phyloP scores from a whole-genome alignment of 1,140 invertebrate species.

The Brachionus paranguensis region DNA sequence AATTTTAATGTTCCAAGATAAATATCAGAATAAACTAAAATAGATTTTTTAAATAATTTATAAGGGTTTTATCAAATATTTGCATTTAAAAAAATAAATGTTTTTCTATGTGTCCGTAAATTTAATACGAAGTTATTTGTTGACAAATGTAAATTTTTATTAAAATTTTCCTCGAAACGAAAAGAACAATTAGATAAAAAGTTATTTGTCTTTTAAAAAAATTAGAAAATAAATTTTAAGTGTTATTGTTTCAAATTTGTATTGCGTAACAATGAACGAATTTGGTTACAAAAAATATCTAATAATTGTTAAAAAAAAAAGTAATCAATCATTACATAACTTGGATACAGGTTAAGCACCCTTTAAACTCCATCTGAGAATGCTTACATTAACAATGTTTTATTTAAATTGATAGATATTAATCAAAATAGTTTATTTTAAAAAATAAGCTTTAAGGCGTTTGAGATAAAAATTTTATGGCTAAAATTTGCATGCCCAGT shows the following conservation, averaged over 20 bases:
- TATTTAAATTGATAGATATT: background rate
- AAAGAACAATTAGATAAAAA: conserved; percentile 1
- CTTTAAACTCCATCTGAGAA: background rate
- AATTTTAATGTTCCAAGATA: background rate
- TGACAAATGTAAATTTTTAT: background rate
- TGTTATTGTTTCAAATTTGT: background rate
- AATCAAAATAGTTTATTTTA: background rate
- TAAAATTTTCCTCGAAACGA: background rate
- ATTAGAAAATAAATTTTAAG: background rate
- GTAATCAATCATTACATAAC: conserved; percentile 21
- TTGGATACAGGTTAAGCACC: conserved; percentile 7
- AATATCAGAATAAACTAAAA: background rate
- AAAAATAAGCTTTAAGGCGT: background rate
- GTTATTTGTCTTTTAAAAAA: background rate
- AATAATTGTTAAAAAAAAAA: background rate
- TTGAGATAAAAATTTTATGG: background rate
- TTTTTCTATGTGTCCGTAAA: background rate
- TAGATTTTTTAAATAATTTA: background rate
- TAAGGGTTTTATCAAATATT: background rate
- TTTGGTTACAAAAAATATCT: background rate
- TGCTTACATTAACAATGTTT: background rate
- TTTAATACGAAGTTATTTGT: background rate
- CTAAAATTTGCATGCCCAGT: background rate
- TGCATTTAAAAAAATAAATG: background rate
- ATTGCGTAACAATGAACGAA: background rate